Conservation (phyloP, 2,888 invertebrate genomes). For the Oxytorus armatus region DNA sequence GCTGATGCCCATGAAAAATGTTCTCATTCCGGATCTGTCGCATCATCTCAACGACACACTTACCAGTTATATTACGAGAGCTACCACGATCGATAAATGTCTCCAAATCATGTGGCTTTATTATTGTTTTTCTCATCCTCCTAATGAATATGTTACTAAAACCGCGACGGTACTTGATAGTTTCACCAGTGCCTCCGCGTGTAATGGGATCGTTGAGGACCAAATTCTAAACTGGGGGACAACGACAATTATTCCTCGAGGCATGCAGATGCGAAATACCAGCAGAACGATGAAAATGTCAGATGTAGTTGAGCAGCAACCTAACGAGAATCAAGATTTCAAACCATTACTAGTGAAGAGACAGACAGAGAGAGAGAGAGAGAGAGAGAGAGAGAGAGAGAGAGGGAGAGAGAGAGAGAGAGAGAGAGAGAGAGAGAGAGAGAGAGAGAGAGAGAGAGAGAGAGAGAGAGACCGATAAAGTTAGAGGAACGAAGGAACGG, state of each 20-base stretch:
- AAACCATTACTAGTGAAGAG: slow-evolving; percentile 37
- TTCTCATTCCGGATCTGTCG: slow-evolving; percentile 23
- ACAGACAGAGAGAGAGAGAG: no score
- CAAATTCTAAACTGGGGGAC: neutral
- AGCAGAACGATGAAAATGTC: slow-evolving; percentile 60
- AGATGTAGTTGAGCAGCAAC: slow-evolving; percentile 68
- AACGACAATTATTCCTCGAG: slow-evolving; percentile 7
- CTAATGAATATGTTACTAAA: no score
- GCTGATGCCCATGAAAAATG: slow-evolving; percentile 28
- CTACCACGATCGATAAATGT: no score
- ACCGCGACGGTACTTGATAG: no score
- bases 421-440: no score
- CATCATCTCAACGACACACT: no score
- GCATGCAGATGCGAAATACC: slow-evolving; percentile 50
- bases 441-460: no score
- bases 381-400: no score
- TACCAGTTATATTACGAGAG: neutral
- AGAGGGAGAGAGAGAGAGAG: no score
- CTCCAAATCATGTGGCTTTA: no score
- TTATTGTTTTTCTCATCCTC: no score
- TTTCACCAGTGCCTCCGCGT: neutral
- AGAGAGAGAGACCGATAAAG: no score
- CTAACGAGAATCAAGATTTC: slow-evolving; percentile 35
- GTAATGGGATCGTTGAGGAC: slow-evolving; percentile 9
- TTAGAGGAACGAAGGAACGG: slow-evolving; percentile 43